These are phyloP conservation scores for Netelia fuscicornis DNA, from an alignment of 2,888 invertebrate species.

Conservation along the genomic window DNA sequence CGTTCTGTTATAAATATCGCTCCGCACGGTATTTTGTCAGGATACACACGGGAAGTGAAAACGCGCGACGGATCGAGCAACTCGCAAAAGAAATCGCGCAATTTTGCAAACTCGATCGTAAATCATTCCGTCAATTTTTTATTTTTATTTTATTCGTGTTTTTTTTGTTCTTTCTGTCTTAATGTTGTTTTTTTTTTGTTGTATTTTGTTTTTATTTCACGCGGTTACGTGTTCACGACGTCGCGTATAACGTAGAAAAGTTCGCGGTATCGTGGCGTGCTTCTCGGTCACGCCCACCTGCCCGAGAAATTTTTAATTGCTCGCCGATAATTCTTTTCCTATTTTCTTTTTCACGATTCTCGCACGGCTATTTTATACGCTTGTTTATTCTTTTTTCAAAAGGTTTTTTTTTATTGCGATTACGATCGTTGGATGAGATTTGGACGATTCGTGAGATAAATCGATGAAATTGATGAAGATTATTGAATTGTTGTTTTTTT, in stretches of 20 bases:
- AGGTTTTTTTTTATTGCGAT: no score
- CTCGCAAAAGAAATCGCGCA: conserved; percentile 40
- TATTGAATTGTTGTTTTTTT: neutral
- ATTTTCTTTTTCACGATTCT: neutral
- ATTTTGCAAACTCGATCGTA: conserved; percentile 42
- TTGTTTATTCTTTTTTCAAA: neutral
- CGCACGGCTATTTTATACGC: neutral
- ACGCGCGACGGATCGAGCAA: conserved; percentile 21
- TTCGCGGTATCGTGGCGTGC: conserved; percentile 53
- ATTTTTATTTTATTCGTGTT: neutral
- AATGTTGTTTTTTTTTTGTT: neutral
- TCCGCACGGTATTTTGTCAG: neutral
- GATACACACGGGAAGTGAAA: conserved; percentile 40
- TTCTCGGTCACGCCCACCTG: conserved; percentile 57
- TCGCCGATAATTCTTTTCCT: conserved; percentile 36
- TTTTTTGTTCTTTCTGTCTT: neutral
- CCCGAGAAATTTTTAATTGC: conserved; percentile 57
- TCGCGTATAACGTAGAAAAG: conserved; percentile 42
- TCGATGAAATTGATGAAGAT: no score
- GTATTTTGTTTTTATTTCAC: neutral
- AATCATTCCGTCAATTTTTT: conserved; percentile 34
- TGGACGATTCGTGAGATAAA: no score
- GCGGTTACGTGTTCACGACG: neutral
- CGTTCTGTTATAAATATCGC: neutral
- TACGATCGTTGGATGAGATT: no score